Conservation (phyloP, 2,113 vertebrate genomes). For the Anser cygnoides region DNA sequence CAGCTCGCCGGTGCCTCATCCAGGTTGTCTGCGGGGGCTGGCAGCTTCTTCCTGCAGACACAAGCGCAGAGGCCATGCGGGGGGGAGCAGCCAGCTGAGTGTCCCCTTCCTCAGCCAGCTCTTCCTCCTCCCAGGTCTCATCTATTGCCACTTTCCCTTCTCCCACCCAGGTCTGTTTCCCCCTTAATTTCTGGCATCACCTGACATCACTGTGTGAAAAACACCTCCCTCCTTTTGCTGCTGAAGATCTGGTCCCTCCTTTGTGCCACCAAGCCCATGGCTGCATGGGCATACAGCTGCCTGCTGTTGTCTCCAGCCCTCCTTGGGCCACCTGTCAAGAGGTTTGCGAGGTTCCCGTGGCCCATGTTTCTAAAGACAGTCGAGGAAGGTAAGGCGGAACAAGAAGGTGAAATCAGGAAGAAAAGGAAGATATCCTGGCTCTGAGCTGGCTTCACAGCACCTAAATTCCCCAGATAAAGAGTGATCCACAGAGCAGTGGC, state of each 20-base stretch:
- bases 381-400: background rate
- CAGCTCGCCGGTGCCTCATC: conserved; percentile 47
- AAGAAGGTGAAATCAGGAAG: background rate
- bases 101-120: background rate
- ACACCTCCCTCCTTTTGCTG: background rate
- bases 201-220: background rate
- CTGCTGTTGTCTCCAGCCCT: background rate
- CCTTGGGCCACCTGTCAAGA: background rate
- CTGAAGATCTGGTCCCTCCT: background rate
- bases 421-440: background rate
- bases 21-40: conserved; percentile 38
- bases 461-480: background rate
- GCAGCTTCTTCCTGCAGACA: conserved; percentile 57
- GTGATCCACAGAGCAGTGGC: background rate
- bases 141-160: background rate
- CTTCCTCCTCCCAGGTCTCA: background rate
- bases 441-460: background rate
- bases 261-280: rapidly evolving
- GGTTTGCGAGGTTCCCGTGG: no score
- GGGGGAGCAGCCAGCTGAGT: background rate
- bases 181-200: background rate
- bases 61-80: background rate
- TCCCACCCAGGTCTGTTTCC: background rate
- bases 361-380: no score
- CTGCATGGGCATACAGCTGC: background rate